A percentile compares a stretch with the other conserved stretches of the same genome.
These are phyloP conservation scores for Zoanthus sansibaricus DNA, from an alignment of 92 coral and sea anemone genomes.

Conservation along the genomic window DNA sequence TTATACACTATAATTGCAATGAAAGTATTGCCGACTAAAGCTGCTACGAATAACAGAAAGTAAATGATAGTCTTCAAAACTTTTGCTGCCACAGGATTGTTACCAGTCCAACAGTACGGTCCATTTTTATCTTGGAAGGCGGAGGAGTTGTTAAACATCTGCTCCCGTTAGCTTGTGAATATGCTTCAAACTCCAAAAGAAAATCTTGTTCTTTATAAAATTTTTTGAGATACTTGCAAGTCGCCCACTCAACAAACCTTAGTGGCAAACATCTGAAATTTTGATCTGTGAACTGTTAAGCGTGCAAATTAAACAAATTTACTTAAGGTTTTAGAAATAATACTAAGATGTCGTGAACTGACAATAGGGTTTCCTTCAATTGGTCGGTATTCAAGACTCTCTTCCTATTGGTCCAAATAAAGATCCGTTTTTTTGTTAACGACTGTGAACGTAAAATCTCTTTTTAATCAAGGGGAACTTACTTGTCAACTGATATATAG, in stretches of 20 bases:
- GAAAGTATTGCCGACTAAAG: slow-evolving; percentile 24
- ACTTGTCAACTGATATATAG: neutral
- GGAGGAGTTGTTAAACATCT: neutral
- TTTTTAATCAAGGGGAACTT: neutral
- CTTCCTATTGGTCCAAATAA: neutral
- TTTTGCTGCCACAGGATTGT: slow-evolving; percentile 18
- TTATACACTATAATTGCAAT: slow-evolving; percentile 26
- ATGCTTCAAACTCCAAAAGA: neutral
- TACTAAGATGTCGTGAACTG: neutral
- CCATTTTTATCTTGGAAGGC: neutral
- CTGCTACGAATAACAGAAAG: slow-evolving; percentile 4
- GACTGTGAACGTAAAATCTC: neutral
- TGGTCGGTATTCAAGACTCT: neutral
- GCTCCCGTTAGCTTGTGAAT: neutral
- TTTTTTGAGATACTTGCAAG: neutral
- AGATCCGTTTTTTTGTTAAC: neutral
- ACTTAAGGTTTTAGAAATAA: neutral
- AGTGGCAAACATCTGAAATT: neutral
- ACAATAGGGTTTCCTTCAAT: neutral
- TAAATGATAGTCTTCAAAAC: slow-evolving; percentile 32
- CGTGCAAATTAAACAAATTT: slow-evolving; percentile 37
- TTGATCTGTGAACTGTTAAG: slow-evolving; percentile 21
- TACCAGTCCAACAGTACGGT: slow-evolving; percentile 3
- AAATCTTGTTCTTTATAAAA: neutral
- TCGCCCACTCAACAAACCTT: slow-evolving; percentile 5